phyloP scores from a whole-genome alignment of 1,140 invertebrate species.

The Berghia stephanieae region DNA sequence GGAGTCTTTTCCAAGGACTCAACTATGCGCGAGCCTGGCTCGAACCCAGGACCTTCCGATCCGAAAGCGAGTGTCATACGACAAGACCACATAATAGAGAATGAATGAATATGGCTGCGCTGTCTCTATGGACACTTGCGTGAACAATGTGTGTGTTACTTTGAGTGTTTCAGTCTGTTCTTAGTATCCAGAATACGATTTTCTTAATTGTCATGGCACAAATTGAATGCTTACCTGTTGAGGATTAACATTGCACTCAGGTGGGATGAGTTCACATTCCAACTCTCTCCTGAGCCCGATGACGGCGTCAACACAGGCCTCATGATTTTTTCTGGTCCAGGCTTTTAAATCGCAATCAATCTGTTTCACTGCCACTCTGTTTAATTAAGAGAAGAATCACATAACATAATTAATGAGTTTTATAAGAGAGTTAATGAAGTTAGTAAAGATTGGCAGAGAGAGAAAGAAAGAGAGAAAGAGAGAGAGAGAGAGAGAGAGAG shows the following conservation, averaged over 20 bases:
- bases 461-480: slow-evolving; percentile 27
- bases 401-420: not conserved
- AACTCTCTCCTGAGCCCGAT: slow-evolving; percentile 35
- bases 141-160: too few relatives aligned
- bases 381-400: not conserved
- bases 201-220: too few relatives aligned
- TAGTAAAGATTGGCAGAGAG: not conserved
- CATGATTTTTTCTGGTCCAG: slow-evolving; percentile 36
- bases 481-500: slow-evolving; percentile 30
- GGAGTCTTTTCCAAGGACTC: too few relatives aligned
- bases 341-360: slow-evolving; percentile 35
- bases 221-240: slow-evolving; percentile 30
- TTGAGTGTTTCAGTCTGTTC: too few relatives aligned
- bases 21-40: too few relatives aligned
- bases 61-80: too few relatives aligned
- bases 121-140: too few relatives aligned
- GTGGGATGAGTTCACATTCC: slow-evolving; percentile 36
- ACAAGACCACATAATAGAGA: too few relatives aligned
- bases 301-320: slow-evolving; percentile 28
- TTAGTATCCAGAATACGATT: too few relatives aligned
- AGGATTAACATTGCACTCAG: slow-evolving; percentile 27
- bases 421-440: not conserved
- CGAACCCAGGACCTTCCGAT: too few relatives aligned
- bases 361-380: slow-evolving; percentile 31
- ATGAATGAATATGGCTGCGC: too few relatives aligned